Base-by-base conservation (phyloP, 2,888 invertebrate genomes). In the Dorcus parallelipipedus region DNA sequence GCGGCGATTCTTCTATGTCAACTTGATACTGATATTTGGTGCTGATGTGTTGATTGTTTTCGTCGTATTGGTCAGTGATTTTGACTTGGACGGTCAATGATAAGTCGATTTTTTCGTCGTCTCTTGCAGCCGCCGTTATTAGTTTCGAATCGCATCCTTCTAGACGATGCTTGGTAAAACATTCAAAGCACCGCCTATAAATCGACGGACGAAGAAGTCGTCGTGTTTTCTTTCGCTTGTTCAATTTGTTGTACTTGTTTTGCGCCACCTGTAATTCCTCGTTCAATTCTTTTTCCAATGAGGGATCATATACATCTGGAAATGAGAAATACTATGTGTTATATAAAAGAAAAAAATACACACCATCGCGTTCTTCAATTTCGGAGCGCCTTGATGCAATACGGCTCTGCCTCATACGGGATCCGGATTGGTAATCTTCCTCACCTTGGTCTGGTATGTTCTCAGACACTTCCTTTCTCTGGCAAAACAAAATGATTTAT, bases 211-310 rank as follows among this genome's bases (percentile, higher is more conserved):
- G 66, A 3, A 64, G 49, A 45, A 70, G 50, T 23, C 47, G 56
- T 17, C 63, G 63, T n/a, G 60, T 52, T 3, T 57, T 33, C 43
- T 49, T 38, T 17, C 54, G 50, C 9, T 62, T 45, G 8, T 51
- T 63, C 38, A 67, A 51, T 9, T 50, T 43, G 26, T 69, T 64
- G 51, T 70, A 73, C 26, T 65, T 49, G 14, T 38, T 51, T 58
- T 73, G 71, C 7, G 73, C 72, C 23, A 57, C 40, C 23, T 54
- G 49, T 23, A 67, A 53, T 56, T 73, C 71, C 47, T 60, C 58
- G n/a, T 67, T 14, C 17, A 70, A 38, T 51, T 69, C 67, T 3
- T 26, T 38, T 9, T 58, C 54, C 26, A 33, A 33, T 5, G 26
- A 5, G 3, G 26, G 3, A 33, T 33, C 26, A 33, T 33, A 33